Evolutionary conservation across 2,888 invertebrate species (phyloP).

Genomic region (Epsilonema sp.): DNA sequence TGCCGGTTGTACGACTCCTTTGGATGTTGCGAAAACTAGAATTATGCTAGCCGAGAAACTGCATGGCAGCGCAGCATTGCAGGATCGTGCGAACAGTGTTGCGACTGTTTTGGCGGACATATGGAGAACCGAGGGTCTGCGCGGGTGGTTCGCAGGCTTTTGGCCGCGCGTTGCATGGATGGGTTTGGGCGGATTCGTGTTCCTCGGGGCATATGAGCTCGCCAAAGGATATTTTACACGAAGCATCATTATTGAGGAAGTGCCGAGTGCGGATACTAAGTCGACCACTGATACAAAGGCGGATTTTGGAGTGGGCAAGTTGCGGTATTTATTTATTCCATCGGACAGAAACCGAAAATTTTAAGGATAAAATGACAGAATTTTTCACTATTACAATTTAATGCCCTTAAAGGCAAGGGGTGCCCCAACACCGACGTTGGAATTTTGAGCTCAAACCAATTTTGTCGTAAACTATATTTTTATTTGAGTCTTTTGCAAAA

Average conservation of each 20-base stretch:
- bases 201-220: constrained; percentile 75
- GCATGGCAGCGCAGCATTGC: not conserved
- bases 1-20: constrained; percentile 70
- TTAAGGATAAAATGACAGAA: no score
- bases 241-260: not conserved
- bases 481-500: no score
- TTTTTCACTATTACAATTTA: no score
- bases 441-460: no score
- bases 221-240: constrained; percentile 11
- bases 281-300: no score
- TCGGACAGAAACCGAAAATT: no score
- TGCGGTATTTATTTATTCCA: no score
- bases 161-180: constrained; percentile 64
- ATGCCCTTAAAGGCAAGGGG: no score
- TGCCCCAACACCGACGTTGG: no score
- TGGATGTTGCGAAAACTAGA: constrained; percentile 88
- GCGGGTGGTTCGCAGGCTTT: constrained; percentile 62
- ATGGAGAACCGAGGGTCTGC: constrained; percentile 10
- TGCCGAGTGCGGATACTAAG: not conserved
- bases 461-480: no score
- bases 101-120: not conserved
- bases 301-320: no score
- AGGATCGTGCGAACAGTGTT: not conserved
- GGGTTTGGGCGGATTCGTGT: constrained; percentile 76
- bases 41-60: constrained; percentile 62